Evolutionary conservation across 1,140 invertebrate species (phyloP), one percentile per base, ranked within the genome.

Genomic region (Fopius arisanus): DNA sequence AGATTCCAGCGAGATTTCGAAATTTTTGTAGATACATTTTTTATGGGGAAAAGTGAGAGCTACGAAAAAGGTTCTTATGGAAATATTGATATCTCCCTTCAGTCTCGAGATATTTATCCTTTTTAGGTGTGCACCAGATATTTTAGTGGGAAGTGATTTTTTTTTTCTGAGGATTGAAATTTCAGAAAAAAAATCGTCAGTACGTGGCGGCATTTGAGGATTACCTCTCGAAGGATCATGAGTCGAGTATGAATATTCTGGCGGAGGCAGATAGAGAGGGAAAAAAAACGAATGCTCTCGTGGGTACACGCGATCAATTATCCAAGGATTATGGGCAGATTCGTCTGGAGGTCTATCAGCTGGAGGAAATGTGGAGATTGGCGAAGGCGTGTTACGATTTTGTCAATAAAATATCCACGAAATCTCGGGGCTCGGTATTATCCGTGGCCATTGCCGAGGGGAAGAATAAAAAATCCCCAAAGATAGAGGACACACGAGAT

Each of bases 301-400:
- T 84, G 23, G 88, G 85, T 43, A 88, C 89, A 9, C 73, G 77
- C 6, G 77, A 80, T 28, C 74, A 80, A 65, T 77, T 88, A 21
- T 80, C 75, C 0, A 79, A 80, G 0, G 79, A 78, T 19, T 86
- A 82, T 31, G 87, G 87, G 12, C 86, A 89, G 23, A 74, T 91
- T 3, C 90, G 89, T 72, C 87, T 91, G 0, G 89, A 91, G 67
- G 81, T 93, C 19, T 91, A 92, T 59, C 89, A 89, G 28, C 89
- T 90, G 59, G 90, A 91, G 74, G 91, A 93, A 79, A 90, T 88
- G 19, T 90, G 92, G 86, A 82, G 89, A 65, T 90, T 89, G 65
- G 88, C 90, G 41, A 87, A 91, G 77, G 90, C 91, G 72, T 93
- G 92, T 82, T 91, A 92, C 83, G 89, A 88, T 76, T 93, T 93